Percentiles rank a stretch among this genome's conserved stretches.
Evolutionary conservation across 1,140 invertebrate genomes (phyloP).

Genomic region (Drosophila parvula): DNA sequence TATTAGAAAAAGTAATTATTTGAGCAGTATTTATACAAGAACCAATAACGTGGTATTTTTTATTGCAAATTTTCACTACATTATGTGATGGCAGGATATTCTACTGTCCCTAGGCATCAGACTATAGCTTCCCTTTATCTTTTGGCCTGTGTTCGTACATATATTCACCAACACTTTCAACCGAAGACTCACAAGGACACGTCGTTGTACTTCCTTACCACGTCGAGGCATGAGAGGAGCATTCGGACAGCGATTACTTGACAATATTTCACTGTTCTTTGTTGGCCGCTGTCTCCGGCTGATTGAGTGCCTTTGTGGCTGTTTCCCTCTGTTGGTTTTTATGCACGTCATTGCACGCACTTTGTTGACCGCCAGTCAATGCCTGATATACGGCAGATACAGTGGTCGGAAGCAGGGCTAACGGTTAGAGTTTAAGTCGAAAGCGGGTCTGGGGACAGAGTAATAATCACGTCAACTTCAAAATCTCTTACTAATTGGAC

Average conservation of each 20-base stretch:
- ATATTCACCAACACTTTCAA: conserved; percentile 4
- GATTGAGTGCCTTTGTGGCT: conserved; percentile 69
- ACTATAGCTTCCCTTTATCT: background rate
- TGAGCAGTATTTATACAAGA: background rate
- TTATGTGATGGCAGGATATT: background rate
- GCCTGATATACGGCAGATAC: conserved; percentile 39
- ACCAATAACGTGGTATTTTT: background rate
- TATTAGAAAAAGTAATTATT: no score
- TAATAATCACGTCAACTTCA: conserved; percentile 26
- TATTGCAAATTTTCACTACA: background rate
- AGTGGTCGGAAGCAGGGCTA: conserved; percentile 27
- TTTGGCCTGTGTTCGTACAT: background rate
- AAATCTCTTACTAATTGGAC: conserved; percentile 33
- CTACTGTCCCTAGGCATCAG: background rate
- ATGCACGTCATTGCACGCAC: conserved; percentile 81
- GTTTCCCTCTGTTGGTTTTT: conserved; percentile 59
- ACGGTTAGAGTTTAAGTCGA: background rate
- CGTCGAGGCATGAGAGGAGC: conserved; percentile 49
- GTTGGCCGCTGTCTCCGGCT: conserved; percentile 46
- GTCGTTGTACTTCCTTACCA: conserved; percentile 59
- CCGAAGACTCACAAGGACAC: conserved; percentile 56
- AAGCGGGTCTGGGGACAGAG: conserved; percentile 1
- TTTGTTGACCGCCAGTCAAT: conserved; percentile 80
- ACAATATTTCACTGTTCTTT: conserved; percentile 71
- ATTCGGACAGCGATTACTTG: conserved; percentile 77